A percentile compares a stretch with the other conserved stretches of the same genome.
Conservation (phyloP, 2,888 invertebrate species). For the Hylaea fasciaria region DNA sequence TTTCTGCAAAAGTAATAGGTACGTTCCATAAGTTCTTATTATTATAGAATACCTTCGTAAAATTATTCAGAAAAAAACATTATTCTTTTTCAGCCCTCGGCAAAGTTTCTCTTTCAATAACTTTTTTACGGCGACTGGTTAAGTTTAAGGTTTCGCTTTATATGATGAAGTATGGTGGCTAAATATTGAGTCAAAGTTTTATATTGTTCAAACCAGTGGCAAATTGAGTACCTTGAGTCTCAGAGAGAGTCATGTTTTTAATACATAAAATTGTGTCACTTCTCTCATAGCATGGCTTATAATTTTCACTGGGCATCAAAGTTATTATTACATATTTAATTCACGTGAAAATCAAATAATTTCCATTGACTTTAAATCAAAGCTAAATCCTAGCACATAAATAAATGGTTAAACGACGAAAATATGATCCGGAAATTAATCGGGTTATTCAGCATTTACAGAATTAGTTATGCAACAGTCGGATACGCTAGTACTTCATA, state of each 20-base stretch:
- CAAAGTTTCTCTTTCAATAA: conserved; percentile 32
- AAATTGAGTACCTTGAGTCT: conserved; percentile 1
- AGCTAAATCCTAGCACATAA: no score
- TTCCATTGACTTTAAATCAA: no score
- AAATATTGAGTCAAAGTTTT: conserved; percentile 20
- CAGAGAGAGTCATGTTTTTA: background rate
- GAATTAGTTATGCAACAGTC: background rate
- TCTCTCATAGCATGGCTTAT: background rate
- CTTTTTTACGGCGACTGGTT: conserved; percentile 27
- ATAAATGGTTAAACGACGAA: no score
- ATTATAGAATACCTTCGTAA: background rate
- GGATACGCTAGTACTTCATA: background rate
- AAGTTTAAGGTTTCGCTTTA: conserved; percentile 24
- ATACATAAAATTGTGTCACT: background rate
- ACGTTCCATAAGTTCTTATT: background rate
- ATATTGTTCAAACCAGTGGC: conserved; percentile 24
- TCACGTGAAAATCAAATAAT: no score
- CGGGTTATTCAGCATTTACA: background rate
- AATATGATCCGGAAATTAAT: background rate
- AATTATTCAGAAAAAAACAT: conserved; percentile 17
- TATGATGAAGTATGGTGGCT: conserved; percentile 19
- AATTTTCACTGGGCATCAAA: no score
- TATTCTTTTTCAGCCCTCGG: conserved; percentile 22
- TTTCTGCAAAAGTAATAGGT: conserved; percentile 19
- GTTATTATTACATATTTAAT: no score